These are phyloP conservation scores for Austrolebias charrua DNA, from an alignment of 2,797 vertebrate species.

Conservation along the genomic window DNA sequence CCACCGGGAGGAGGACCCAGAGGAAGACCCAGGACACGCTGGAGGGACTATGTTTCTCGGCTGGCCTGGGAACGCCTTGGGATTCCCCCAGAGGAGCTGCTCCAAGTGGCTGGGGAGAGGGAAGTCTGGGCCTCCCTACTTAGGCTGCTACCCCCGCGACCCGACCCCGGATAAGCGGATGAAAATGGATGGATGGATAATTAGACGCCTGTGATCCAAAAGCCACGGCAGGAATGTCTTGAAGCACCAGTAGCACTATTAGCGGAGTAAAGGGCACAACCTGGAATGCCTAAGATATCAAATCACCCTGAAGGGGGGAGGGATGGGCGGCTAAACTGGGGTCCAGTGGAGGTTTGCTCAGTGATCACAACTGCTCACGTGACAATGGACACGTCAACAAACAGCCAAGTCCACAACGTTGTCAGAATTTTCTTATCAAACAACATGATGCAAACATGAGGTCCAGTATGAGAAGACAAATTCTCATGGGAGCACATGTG, in stretches of 20 bases:
- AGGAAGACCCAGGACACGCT: too few species aligned
- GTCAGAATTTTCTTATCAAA: conserved; percentile 17
- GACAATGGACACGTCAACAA: conserved; percentile 46
- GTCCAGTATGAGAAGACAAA: conserved; percentile 53
- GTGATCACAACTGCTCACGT: conserved; percentile 58
- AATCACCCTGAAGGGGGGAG: conserved; percentile 60
- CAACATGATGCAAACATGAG: conserved; percentile 44
- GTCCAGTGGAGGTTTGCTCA: conserved; percentile 48
- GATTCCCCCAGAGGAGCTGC: too few species aligned
- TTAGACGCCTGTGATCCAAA: conserved; percentile 56
- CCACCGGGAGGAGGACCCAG: too few species aligned
- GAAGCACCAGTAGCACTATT: conserved; percentile 68
- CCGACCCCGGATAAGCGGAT: too few species aligned
- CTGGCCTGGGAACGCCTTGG: too few species aligned
- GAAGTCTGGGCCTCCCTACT: too few species aligned
- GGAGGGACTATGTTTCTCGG: too few species aligned
- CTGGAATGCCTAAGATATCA: conserved; percentile 77
- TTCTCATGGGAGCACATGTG: conserved; percentile 6
- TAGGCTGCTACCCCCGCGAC: too few species aligned
- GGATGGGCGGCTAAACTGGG: conserved; percentile 38
- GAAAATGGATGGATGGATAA: too few species aligned
- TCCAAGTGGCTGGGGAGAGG: too few species aligned
- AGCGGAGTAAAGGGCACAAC: conserved; percentile 73
- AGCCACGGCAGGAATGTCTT: conserved; percentile 57
- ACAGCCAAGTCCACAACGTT: conserved; percentile 26